Evolutionary conservation across 2,797 vertebrate genomes (phyloP).

Genomic region (Falco biarmicus): DNA sequence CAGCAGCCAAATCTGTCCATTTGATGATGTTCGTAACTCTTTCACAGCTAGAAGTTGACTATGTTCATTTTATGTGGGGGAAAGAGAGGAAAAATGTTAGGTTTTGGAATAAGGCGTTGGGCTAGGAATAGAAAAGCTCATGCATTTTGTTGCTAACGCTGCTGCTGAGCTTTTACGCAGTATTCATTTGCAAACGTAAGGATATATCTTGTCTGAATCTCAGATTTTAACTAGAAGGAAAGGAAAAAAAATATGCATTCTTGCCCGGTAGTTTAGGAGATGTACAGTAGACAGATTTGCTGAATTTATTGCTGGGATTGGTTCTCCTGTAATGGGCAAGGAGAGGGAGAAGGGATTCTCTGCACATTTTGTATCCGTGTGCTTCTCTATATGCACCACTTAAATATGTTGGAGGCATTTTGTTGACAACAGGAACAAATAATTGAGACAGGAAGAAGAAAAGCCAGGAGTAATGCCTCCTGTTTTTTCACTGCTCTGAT

Average conservation of each 20-base stretch:
- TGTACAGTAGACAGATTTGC: neutral
- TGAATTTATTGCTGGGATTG: neutral
- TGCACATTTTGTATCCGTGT: neutral
- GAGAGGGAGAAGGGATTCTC: neutral
- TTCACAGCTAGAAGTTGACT: neutral
- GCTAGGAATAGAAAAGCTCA: neutral
- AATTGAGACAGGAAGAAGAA: neutral
- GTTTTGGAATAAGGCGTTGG: neutral
- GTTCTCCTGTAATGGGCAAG: neutral
- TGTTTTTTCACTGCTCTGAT: neutral
- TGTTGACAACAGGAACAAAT: neutral
- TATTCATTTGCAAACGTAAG: neutral
- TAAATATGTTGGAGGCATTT: neutral
- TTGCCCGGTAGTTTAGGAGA: neutral
- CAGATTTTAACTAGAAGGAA: neutral
- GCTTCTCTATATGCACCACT: neutral
- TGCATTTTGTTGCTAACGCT: neutral
- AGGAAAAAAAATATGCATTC: neutral
- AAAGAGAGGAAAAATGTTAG: neutral
- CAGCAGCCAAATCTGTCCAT: neutral
- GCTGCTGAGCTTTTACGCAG: neutral
- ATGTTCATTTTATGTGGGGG: neutral
- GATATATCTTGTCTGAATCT: neutral
- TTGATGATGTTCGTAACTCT: neutral
- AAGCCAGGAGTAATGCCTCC: neutral